Conservation (phyloP, 2,888 invertebrate genomes). For the Nyleta sp. region DNA sequence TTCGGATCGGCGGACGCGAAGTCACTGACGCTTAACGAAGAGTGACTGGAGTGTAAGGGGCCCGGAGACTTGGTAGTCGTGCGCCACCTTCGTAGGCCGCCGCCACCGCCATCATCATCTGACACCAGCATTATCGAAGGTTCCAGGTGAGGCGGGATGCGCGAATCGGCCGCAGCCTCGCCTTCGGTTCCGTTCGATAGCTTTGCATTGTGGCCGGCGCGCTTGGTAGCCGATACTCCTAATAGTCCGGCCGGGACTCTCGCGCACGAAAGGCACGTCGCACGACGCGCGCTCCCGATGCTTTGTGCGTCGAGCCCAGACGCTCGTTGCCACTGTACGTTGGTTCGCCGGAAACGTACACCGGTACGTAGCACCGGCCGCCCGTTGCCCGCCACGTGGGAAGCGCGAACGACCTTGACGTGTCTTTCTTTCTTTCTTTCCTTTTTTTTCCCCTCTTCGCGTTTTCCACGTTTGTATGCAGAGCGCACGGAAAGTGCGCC, state of each 20-base stretch:
- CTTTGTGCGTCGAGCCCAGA: slow-evolving; percentile 33
- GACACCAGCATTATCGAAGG: slow-evolving; percentile 62
- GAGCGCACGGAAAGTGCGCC: slow-evolving; percentile 25
- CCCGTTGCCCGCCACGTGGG: slow-evolving; percentile 67
- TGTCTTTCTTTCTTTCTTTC: too few relatives aligned
- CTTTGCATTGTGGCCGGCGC: slow-evolving; percentile 69
- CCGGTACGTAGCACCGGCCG: slow-evolving; percentile 52
- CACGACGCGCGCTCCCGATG: too few relatives aligned
- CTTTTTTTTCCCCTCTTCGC: too few relatives aligned
- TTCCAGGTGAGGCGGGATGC: slow-evolving; percentile 58
- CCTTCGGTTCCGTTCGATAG: slow-evolving; percentile 60
- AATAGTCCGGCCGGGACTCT: background rate
- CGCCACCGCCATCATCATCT: slow-evolving; percentile 65
- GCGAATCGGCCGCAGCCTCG: slow-evolving; percentile 53
- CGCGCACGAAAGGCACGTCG: too few relatives aligned
- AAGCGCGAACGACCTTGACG: slow-evolving; percentile 80
- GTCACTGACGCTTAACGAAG: slow-evolving; percentile 81
- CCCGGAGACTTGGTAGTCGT: slow-evolving; percentile 70
- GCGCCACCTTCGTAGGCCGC: slow-evolving; percentile 64
- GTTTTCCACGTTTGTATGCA: slow-evolving; percentile 58
- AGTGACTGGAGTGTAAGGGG: slow-evolving; percentile 79
- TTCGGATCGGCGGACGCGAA: slow-evolving; percentile 80
- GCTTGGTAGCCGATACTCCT: slow-evolving; percentile 61
- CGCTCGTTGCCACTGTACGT: slow-evolving; percentile 18
- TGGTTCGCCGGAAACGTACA: slow-evolving; percentile 61